These are phyloP conservation scores for Megamerina dolium DNA, from an alignment of 2,888 invertebrate species.

Conservation along the genomic window DNA sequence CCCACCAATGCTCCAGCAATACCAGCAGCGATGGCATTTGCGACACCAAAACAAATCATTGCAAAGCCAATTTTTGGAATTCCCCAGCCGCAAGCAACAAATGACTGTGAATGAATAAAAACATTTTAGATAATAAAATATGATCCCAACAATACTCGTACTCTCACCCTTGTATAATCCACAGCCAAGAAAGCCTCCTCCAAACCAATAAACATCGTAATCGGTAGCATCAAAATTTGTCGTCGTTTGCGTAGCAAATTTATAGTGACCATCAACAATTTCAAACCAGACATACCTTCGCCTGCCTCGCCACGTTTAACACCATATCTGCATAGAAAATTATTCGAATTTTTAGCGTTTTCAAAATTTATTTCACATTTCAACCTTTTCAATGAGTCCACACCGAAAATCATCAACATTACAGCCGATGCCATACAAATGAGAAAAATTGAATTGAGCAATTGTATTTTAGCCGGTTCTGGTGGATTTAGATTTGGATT, in stretches of 20 bases:
- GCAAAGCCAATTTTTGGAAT: conserved; percentile 88
- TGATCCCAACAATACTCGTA: not conserved
- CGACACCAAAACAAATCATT: conserved; percentile 87
- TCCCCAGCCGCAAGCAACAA: conserved; percentile 80
- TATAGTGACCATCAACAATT: conserved; percentile 69
- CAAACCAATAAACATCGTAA: conserved; percentile 89
- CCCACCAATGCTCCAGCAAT: conserved; percentile 73
- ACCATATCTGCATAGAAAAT: conserved; percentile 55
- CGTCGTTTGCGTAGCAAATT: conserved; percentile 69
- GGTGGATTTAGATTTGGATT: conserved; percentile 70
- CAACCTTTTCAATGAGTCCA: conserved; percentile 68
- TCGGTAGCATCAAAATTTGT: conserved; percentile 78
- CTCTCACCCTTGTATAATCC: conserved; percentile 65
- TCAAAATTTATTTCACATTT: not conserved
- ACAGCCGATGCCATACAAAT: conserved; percentile 72
- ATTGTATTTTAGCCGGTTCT: conserved; percentile 64
- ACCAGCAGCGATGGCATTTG: conserved; percentile 81
- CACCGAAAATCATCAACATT: conserved; percentile 66
- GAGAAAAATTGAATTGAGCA: conserved; percentile 75
- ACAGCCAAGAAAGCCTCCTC: conserved; percentile 90
- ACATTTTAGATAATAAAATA: not conserved
- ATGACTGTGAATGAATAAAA: conserved; percentile 56
- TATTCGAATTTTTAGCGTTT: not conserved
- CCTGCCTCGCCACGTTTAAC: conserved; percentile 51
- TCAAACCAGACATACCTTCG: conserved; percentile 60